Conservation (phyloP, 2,113 vertebrate genomes). For the Pterocles burchelli region DNA sequence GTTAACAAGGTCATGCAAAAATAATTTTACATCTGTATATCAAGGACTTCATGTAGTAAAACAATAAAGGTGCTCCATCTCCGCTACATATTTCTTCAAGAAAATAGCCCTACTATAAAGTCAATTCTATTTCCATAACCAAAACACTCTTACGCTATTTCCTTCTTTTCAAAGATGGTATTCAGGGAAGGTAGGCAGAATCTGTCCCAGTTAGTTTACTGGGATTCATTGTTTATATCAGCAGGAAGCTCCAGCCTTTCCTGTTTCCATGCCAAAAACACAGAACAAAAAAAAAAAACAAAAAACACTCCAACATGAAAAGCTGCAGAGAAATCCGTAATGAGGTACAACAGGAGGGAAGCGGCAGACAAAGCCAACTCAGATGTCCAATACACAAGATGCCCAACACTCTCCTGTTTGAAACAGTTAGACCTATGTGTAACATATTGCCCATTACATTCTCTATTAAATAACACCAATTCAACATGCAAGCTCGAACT, state of each 20-base stretch:
- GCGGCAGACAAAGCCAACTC: neutral
- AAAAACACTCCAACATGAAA: neutral
- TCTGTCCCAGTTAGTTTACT: constrained; percentile 12
- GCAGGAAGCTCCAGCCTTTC: constrained; percentile 74
- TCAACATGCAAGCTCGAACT: neutral
- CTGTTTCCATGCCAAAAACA: constrained; percentile 61
- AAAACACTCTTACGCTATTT: constrained; percentile 32
- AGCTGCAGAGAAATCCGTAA: neutral
- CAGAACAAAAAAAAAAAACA: neutral
- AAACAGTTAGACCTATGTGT: neutral
- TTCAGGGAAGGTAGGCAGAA: constrained; percentile 36
- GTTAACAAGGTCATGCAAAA: neutral
- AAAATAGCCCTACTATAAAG: neutral
- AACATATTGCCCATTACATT: rapidly evolving
- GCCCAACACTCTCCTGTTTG: neutral
- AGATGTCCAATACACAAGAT: neutral
- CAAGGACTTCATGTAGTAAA: neutral
- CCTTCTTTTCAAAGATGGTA: constrained; percentile 55
- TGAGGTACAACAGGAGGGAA: neutral
- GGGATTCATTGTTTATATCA: constrained; percentile 37
- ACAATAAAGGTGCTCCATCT: neutral
- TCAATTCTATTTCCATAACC: neutral
- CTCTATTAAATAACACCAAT: neutral
- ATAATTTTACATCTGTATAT: neutral
- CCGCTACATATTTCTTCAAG: neutral